Base-by-base conservation (phyloP, 1,140 invertebrate genomes). In the Diabrotica virgifera region DNA sequence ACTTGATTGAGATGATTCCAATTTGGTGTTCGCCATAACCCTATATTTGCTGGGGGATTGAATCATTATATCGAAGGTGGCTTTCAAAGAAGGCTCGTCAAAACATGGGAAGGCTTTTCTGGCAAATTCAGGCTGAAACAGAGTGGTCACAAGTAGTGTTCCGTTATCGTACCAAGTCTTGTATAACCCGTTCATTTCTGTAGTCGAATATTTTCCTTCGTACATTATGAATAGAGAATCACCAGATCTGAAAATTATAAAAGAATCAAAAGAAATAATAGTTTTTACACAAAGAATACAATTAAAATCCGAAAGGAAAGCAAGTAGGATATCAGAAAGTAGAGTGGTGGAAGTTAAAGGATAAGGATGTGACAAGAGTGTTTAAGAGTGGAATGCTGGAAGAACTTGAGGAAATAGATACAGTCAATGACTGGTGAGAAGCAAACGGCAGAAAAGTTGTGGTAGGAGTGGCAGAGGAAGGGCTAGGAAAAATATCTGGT, bases 101-200 rank as follows among this genome's bases (percentile, higher is more conserved):
- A 95, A 93, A 76, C 93, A 95, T 0, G 94, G 94, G 71, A 97
- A 95, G 0, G 93, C 90, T 38, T 86, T 82, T 38, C 94, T 83
- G 0, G 95, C 94, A 75, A 90, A 86, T 1, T 89, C 89, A 0
- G 93, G 87, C 74, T 95, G 89, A 72, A 96, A 89, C 73, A 96
- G 93, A 36, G 94, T 94, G 1, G 85, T 40, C 9, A 54, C 55
- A 54, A 70, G 58, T 24, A 74, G 84, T 14, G 46, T 12, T 9
- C n/a, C 36, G 5, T 40, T 14, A 12, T 58, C 56, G 59, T 69
- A 69, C 14, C 59, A 66, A 54, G 64, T 69, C 52, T 64, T 63
- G 53, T 69, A 69, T 11, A 69, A 66, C 6, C 68, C 68, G 35
- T 66, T 64, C 64, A 66, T 66, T 13, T 64, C 58, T 8, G 11